These are phyloP conservation scores for Euleptes europaea DNA, from an alignment of 2,113 vertebrate genomes.

Conservation along the genomic window DNA sequence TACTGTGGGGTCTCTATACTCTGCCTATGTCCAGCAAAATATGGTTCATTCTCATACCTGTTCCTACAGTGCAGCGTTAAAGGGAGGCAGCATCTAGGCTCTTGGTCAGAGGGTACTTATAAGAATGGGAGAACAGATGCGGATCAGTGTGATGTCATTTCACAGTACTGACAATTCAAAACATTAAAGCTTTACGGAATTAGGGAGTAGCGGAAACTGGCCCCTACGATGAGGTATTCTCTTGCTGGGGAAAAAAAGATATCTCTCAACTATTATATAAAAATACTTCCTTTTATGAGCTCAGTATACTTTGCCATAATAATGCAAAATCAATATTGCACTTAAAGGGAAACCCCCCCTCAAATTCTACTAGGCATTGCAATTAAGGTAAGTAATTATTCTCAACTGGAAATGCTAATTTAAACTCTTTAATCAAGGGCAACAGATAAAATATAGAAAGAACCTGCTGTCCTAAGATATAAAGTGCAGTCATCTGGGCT, in stretches of 20 bases:
- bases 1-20: too few species aligned
- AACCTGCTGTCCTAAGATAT: slow-evolving; percentile 37
- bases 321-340: slow-evolving; percentile 21
- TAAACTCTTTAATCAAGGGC: slow-evolving; percentile 46
- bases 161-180: neutral
- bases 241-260: neutral
- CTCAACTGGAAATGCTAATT: slow-evolving; percentile 52
- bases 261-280: slow-evolving; percentile 2
- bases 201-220: neutral
- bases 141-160: neutral
- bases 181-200: neutral
- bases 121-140: neutral
- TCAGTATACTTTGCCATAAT: slow-evolving; percentile 15
- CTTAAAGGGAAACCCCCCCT: neutral
- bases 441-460: slow-evolving; percentile 51
- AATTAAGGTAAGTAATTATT: slow-evolving; percentile 52
- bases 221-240: neutral
- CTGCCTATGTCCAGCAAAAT: too few species aligned
- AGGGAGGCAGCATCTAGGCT: too few species aligned
- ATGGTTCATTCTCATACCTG: too few species aligned
- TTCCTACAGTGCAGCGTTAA: too few species aligned
- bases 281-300: neutral
- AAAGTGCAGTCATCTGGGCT: neutral
- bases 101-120: too few species aligned
- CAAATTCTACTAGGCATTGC: slow-evolving; percentile 19